Base-by-base conservation (phyloP, 2,113 vertebrate genomes). In the Propithecus coquereli region DNA sequence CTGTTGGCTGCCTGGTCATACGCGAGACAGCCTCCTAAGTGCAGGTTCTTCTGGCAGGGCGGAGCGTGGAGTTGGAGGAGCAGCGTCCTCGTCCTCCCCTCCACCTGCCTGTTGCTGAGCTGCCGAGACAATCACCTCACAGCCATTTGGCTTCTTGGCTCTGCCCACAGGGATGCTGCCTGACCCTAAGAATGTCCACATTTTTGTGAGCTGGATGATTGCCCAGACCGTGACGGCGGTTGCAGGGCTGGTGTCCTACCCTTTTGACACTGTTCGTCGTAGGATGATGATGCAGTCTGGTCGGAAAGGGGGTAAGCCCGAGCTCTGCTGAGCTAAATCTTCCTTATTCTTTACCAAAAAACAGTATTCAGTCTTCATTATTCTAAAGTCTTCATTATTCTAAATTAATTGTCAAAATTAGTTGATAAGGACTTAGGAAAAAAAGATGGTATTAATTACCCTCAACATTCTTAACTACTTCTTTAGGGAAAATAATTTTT, bases 201-300 rank as follows among this genome's bases (percentile, higher is more conserved):
- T 99, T 54, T 5, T 99, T 4, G 95, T 99, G 95, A 99, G 98
- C 98, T 99, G 99, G 99, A 99, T 99, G 99, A 99, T 99, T 40
- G 99, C 99, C 96, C 99, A 99, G 99, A 98, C 96, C 0, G 99
- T 99, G 94, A 99, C 99, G 0, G 99, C 99, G 0, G 99, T 98
- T 3, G 99, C 99, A 0, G 99, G 99, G 50, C 96, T 99, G 81
- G 97, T 99, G 95, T 99, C 99, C 79, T 99, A 99, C 96, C 99
- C 99, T 77, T 99, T 99, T 74, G 99, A 99, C 98, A 99, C 99
- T 0, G 99, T 99, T 97, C 99, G 99, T 92, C 99, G 99, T 98
- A 99, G 99, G 98, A 99, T 99, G 99, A 99, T 99, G 99, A 99
- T 99, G 99, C 99, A 99, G 99, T 99, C 99, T n/a, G 99, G 99